Evolutionary conservation across 2,797 vertebrate species (phyloP).

Genomic region (Microchirus variegatus): DNA sequence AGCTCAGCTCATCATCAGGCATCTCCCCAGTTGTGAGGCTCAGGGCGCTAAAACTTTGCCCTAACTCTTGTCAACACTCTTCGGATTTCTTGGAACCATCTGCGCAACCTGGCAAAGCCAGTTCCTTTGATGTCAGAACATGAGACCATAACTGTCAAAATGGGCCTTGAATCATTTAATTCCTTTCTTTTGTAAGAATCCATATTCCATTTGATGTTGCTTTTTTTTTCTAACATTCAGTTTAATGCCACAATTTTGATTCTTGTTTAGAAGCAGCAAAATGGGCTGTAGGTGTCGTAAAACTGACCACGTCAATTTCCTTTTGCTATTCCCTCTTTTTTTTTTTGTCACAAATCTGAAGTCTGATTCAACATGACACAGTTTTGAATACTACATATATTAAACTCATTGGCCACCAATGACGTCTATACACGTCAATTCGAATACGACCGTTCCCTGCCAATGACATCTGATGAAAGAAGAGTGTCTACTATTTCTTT

Average conservation of each 20-base stretch:
- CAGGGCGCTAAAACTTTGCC: constrained; percentile 35
- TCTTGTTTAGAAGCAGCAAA: neutral
- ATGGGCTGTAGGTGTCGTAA: neutral
- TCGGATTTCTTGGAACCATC: constrained; percentile 36
- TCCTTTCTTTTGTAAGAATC: constrained; percentile 2
- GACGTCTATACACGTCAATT: too few species aligned
- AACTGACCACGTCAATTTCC: too few species aligned
- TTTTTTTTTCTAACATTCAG: constrained; percentile 4
- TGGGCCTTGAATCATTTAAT: constrained; percentile 7
- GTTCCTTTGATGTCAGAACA: constrained; percentile 31
- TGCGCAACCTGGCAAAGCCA: constrained; percentile 14
- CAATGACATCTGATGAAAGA: too few species aligned
- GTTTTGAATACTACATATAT: too few species aligned
- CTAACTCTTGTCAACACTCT: constrained; percentile 43
- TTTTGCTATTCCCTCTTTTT: too few species aligned
- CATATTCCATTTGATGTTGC: constrained; percentile 12
- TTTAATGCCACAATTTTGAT: neutral
- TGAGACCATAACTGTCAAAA: constrained; percentile 13
- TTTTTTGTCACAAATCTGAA: too few species aligned
- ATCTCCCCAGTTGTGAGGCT: constrained; percentile 25
- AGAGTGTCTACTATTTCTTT: too few species aligned
- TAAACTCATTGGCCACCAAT: too few species aligned
- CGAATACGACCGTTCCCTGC: too few species aligned
- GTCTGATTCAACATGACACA: too few species aligned
- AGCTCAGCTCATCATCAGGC: constrained; percentile 26